Evolutionary conservation across 2,113 vertebrate genomes (phyloP).

Genomic region (Melanocharis versteri): DNA sequence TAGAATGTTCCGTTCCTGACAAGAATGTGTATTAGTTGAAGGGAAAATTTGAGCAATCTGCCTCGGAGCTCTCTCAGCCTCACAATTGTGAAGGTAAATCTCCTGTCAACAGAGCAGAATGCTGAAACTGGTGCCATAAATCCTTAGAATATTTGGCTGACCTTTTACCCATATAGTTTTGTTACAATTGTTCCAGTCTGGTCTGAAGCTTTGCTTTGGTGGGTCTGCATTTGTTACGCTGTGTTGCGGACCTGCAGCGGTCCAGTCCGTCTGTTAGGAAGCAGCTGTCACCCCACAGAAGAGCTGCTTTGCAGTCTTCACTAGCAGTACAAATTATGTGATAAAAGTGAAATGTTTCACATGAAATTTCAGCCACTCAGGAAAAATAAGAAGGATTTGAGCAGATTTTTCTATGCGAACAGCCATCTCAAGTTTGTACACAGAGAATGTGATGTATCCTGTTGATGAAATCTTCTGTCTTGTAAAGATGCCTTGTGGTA

Average conservation of each 20-base stretch:
- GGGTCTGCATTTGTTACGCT: neutral
- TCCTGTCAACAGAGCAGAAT: neutral
- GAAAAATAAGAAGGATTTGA: neutral
- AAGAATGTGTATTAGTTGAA: neutral
- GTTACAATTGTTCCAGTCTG: neutral
- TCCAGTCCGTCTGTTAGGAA: neutral
- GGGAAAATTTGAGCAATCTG: neutral
- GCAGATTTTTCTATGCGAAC: neutral
- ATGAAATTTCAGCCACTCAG: neutral
- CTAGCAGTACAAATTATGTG: neutral
- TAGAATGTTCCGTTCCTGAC: neutral
- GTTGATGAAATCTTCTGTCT: neutral
- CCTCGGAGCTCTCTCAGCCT: neutral
- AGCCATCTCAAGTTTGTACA: neutral
- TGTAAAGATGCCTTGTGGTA: neutral
- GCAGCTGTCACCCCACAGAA: neutral
- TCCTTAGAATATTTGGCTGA: neutral
- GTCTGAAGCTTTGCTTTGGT: neutral
- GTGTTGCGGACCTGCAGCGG: neutral
- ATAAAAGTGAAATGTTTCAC: neutral
- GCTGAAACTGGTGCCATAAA: neutral
- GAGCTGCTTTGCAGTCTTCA: neutral
- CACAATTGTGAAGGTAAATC: neutral
- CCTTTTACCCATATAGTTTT: neutral
- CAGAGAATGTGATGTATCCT: neutral